phyloP scores from a whole-genome alignment of 1,140 invertebrate genomes.

The Scaptomyza hsui region DNA sequence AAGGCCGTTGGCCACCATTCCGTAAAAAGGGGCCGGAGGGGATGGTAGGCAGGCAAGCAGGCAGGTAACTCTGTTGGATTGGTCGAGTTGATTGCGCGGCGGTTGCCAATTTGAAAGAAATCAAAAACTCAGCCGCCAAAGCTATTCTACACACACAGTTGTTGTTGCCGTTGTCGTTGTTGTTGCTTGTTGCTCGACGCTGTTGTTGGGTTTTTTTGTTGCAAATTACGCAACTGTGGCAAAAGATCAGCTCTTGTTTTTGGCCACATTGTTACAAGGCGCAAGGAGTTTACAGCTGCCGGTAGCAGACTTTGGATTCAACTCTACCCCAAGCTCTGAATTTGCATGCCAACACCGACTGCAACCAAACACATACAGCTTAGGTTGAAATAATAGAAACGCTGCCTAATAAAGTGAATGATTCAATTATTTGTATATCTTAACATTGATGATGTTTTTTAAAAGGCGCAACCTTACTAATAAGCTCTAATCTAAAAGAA shows the following conservation, averaged over 20 bases:
- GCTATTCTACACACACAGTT: slow-evolving; percentile 13
- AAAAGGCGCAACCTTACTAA: no score
- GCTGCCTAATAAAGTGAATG: no score
- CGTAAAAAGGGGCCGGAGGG: neutral
- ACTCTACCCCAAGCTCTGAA: slow-evolving; percentile 20
- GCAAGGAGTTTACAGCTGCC: slow-evolving; percentile 61
- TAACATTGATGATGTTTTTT: no score
- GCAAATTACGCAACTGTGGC: slow-evolving; percentile 76
- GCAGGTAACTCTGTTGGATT: slow-evolving; percentile 32
- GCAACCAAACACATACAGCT: neutral
- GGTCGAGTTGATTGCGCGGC: slow-evolving; percentile 66
- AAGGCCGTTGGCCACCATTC: slow-evolving; percentile 60
- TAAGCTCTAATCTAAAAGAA: no score
- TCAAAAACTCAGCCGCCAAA: slow-evolving; percentile 72
- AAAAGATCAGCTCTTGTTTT: slow-evolving; percentile 51
- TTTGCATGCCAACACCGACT: slow-evolving; percentile 41
- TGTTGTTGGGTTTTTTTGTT: slow-evolving; percentile 33
- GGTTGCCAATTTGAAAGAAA: slow-evolving; percentile 80
- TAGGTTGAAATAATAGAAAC: no score
- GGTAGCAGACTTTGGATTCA: slow-evolving; percentile 20
- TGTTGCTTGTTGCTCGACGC: slow-evolving; percentile 24
- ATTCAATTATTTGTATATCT: no score
- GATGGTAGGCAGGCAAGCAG: neutral
- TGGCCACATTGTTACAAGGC: slow-evolving; percentile 46
- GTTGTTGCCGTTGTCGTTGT: slow-evolving; percentile 29